Conservation (phyloP, 2,888 invertebrate species). For the Scaptomyza cyrtandrae region DNA sequence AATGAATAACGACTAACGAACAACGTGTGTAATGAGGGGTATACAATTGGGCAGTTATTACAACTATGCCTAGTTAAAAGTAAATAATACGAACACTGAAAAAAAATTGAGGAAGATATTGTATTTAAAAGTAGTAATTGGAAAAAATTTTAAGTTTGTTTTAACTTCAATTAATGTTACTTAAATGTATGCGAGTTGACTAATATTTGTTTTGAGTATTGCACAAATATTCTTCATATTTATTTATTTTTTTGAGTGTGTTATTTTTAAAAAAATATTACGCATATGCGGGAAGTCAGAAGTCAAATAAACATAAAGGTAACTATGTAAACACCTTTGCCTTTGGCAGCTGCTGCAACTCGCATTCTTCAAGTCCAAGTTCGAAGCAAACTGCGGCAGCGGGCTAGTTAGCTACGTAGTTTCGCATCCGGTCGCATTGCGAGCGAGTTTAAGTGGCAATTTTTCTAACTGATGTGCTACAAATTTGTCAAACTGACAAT, state of each 20-base stretch:
- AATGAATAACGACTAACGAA: conserved; percentile 16
- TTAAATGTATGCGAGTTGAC: too few species aligned
- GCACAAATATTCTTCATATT: too few species aligned
- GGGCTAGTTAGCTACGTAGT: conserved; percentile 23
- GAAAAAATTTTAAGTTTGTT: too few species aligned
- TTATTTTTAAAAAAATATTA: conserved; percentile 1
- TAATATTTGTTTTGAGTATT: too few species aligned
- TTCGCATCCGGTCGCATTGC: conserved; percentile 67
- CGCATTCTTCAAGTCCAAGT: conserved; percentile 33
- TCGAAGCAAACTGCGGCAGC: conserved; percentile 21
- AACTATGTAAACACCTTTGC: conserved; percentile 51
- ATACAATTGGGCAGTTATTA: conserved; percentile 28
- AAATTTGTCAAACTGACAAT: conserved; percentile 78
- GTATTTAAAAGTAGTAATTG: too few species aligned
- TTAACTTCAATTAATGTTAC: too few species aligned
- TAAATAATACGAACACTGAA: conserved; percentile 24
- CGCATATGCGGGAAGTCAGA: conserved; percentile 36
- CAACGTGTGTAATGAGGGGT: conserved; percentile 36
- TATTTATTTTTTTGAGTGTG: conserved; percentile 3
- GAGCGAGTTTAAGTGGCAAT: conserved; percentile 70
- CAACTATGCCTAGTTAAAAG: conserved; percentile 29
- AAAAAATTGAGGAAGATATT: not conserved
- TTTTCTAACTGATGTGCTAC: conserved; percentile 63
- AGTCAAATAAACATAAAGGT: conserved; percentile 37
- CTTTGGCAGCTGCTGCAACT: conserved; percentile 16